Base-by-base conservation (phyloP, 2,888 invertebrate genomes). In the Blastobasis adustella region DNA sequence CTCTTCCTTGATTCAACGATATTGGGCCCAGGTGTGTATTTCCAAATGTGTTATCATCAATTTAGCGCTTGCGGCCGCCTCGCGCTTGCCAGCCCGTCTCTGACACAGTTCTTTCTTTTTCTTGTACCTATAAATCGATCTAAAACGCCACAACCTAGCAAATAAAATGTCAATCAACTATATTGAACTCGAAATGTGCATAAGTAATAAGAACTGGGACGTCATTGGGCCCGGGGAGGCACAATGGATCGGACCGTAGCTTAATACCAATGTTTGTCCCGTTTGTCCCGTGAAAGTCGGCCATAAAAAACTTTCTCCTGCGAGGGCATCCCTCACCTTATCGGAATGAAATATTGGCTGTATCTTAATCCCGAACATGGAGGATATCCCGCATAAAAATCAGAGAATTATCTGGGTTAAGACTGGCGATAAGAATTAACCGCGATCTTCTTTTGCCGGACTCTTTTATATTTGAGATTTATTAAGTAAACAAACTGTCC, bases 251-350 rank as follows among this genome's bases (percentile, higher is more conserved):
- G 23, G 23, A 23, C 23, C 23, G 23, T 23, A 23, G 23, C 23
- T 23, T 23, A 23, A 23, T 23, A 53, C 49, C 49, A 52, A 45
- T 52, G 47, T 47, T 40, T 39, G 45, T 49, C 47, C 47, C 47
- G 47, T 47, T 40, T 39, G 45, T 49, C 47, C 47, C 47, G 52
- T 52, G 52, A 54, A 54, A 54, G 49, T 47, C 37, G 38, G 37
- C 47, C 10, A 51, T 51, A 54, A 54, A 51, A 54, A 54, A 47
- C 44, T 52, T 52, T 46, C 38, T 48, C 37, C 39, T 48, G 37
- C 45, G 50, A 43, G 42, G 38, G 41, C 9, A 36, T 46, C 42
- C 43, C 9, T n/a, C 40, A 45, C 48, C 41, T 50, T 50, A 51
- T 54, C 50, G 38, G 42, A 38, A 46, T 52, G 38, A 49, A 45